Evolutionary conservation across 2,113 vertebrate genomes (phyloP).

Genomic region (Macroglossus sobrinus): DNA sequence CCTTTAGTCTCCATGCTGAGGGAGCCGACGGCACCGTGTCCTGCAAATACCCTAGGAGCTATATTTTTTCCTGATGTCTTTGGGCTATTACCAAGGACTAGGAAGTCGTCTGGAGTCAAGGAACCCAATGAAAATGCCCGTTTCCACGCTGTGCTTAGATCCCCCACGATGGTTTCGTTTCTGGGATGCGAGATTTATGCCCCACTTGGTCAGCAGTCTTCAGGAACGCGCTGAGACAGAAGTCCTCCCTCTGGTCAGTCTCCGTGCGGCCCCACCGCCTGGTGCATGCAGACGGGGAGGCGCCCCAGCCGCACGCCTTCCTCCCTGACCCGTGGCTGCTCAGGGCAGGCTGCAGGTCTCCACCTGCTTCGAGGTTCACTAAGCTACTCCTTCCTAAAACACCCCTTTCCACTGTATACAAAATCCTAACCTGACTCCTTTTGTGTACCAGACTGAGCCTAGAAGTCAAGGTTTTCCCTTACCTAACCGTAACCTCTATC

Average conservation of each 20-base stretch:
- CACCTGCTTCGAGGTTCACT: background rate
- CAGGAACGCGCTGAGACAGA: background rate
- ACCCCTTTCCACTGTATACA: background rate
- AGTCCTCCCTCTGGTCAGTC: accelerated
- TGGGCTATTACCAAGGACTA: background rate
- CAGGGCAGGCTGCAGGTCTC: background rate
- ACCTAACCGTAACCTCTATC: background rate
- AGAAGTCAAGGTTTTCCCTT: background rate
- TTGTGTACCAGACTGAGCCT: background rate
- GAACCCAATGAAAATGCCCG: background rate
- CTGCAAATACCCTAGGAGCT: background rate
- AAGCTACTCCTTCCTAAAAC: background rate
- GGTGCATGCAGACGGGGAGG: accelerated
- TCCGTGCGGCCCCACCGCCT: background rate
- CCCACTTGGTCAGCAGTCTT: background rate
- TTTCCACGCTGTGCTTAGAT: background rate
- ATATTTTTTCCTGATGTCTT: background rate
- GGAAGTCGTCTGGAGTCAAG: background rate
- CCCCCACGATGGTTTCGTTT: background rate
- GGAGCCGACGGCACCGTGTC: background rate
- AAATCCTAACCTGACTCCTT: background rate
- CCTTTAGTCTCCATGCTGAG: background rate
- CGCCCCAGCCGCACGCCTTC: background rate
- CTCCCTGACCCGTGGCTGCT: background rate
- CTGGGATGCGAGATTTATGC: background rate